A percentile compares a stretch with the other conserved stretches of the same genome.
Conservation (phyloP, 2,888 invertebrate species). For the Temnothorax unifasciatus region DNA sequence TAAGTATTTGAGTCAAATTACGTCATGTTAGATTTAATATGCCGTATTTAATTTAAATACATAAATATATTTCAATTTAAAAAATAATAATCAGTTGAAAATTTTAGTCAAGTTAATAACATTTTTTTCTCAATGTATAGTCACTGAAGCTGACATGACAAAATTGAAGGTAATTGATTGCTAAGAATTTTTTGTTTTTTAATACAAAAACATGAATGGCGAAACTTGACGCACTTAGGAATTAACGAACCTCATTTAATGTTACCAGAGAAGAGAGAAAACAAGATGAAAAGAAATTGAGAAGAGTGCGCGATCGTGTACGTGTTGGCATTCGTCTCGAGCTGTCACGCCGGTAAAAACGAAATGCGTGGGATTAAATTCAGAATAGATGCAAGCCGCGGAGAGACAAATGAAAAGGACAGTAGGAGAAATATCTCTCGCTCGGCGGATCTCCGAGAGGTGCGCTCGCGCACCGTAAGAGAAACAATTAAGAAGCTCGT, state of each 20-base stretch:
- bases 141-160: background rate
- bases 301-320: background rate
- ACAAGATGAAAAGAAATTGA: background rate
- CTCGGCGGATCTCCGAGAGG: constrained; percentile 28
- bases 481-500: constrained; percentile 69
- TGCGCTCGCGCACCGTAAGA: constrained; percentile 33
- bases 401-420: constrained; percentile 66
- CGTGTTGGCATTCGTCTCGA: constrained; percentile 24
- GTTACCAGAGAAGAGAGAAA: background rate
- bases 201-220: background rate
- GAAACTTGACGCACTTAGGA: background rate
- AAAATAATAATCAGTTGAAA: too few species aligned
- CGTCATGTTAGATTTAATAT: too few species aligned
- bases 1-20: too few species aligned
- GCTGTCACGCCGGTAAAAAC: constrained; percentile 34
- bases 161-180: background rate
- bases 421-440: constrained; percentile 58
- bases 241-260: constrained; percentile 8
- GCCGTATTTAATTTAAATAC: too few species aligned
- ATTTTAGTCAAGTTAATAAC: too few species aligned
- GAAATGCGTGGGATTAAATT: constrained; percentile 64
- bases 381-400: constrained; percentile 54
- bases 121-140: too few species aligned
- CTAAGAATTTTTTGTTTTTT: background rate
- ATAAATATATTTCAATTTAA: too few species aligned